Percentiles rank a stretch among this genome's conserved stretches.
Evolutionary conservation across 2,797 vertebrate genomes (phyloP).

Genomic region (Ctenopoma multispine): DNA sequence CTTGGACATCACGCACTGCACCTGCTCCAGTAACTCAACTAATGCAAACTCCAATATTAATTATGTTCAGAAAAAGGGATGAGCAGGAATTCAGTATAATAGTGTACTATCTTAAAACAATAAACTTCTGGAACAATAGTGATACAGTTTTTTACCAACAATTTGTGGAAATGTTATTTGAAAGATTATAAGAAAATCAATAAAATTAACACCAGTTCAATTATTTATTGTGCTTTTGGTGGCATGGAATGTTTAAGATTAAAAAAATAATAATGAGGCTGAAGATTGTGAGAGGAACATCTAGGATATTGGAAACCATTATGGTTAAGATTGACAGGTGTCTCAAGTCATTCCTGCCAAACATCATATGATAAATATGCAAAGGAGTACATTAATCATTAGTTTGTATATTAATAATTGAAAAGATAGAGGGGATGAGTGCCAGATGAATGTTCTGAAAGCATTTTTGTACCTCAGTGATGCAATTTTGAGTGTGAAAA

Average conservation of each 20-base stretch:
- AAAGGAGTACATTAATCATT: background rate
- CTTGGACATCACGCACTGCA: slow-evolving; percentile 50
- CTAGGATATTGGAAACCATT: background rate
- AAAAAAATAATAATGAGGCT: background rate
- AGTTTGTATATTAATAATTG: background rate
- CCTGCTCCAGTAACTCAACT: slow-evolving; percentile 57
- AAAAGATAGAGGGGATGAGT: slow-evolving; percentile 1
- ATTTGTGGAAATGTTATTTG: background rate
- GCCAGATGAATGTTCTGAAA: background rate
- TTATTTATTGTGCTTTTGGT: slow-evolving; percentile 6
- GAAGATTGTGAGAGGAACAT: background rate
- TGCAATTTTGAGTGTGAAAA: background rate
- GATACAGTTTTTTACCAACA: background rate
- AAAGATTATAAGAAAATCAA: background rate
- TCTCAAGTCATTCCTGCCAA: slow-evolving; percentile 15
- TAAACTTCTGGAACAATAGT: background rate
- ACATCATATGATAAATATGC: background rate
- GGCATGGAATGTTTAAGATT: background rate
- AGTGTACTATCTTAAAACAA: slow-evolving; percentile 4
- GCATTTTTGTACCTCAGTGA: background rate
- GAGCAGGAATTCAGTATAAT: slow-evolving; percentile 22
- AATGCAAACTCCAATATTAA: slow-evolving; percentile 54
- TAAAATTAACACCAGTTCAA: slow-evolving; percentile 7
- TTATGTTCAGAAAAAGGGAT: slow-evolving; percentile 34
- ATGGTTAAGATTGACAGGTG: background rate